Base-by-base conservation (phyloP, 2,797 vertebrate species). In the Anas acuta region DNA sequence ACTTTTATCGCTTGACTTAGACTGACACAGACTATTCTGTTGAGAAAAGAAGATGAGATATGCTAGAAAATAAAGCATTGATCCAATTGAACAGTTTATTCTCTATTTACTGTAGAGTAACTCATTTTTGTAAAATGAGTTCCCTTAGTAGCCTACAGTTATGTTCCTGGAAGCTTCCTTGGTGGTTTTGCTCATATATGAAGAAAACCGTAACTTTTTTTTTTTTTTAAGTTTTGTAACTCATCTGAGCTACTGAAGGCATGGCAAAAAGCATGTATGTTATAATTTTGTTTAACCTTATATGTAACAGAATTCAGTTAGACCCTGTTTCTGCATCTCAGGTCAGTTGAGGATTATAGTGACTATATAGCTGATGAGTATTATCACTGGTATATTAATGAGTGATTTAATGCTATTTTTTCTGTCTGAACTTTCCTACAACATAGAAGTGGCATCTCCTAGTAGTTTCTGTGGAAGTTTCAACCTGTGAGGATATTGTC, bases 311-410 rank as follows among this genome's bases (percentile, higher is more conserved):
- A 25, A 13, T 93, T 84, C 60, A 49, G 51, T 64, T 51, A 84
- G 41, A 23, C 26, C 41, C 16, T 82, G 0, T 58, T 92, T 76
- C 53, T 77, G 4, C 64, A 4, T 43, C 15, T 76, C 45, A 33
- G 43, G 43, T 54, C 37, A 74, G 5, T 0, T 84, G 69, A 69
- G 54, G 54, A 32, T 87, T 84, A 37, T 23, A 72, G 32, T 13
- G 17, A 56, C 35, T 6, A 1, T 30, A 32, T 5, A 60, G 57
- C 16, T 85, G 65, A 32, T 71, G 30, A 80, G 43, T 0, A 0
- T 53, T 62, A 7, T 49, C 78, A 39, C 26, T 45, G 47, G 26
- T 75, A 16, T 3, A 1, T 64, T 43, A n/a, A 15, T 64, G 20
- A 49, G 49, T 23, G 23, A 80, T 54, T 56, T 56, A 73, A 30